These are phyloP conservation scores for Sorex araneus DNA, from an alignment of 2,113 vertebrate genomes.

Conservation along the genomic window DNA sequence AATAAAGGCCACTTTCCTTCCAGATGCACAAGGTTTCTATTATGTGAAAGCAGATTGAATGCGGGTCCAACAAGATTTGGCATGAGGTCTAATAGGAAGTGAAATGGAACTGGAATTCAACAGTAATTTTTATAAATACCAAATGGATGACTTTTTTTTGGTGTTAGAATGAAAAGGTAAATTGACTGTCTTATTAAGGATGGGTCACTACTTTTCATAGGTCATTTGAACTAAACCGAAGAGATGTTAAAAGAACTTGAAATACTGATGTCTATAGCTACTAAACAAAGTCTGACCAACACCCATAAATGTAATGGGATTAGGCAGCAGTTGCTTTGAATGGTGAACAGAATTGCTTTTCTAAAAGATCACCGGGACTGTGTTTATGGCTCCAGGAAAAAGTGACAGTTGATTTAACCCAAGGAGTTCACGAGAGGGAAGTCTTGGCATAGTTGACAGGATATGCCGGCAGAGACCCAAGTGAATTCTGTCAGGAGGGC, in stretches of 20 bases:
- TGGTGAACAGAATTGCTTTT: conserved; percentile 20
- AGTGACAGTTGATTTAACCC: conserved; percentile 1
- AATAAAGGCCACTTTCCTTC: conserved; percentile 48
- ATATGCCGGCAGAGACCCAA: background rate
- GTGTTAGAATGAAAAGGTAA: conserved; percentile 61
- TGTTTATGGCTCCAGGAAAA: conserved; percentile 33
- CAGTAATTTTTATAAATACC: conserved; percentile 79
- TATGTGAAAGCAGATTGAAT: conserved; percentile 68
- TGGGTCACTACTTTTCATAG: conserved; percentile 40
- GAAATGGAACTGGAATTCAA: conserved; percentile 59
- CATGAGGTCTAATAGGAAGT: conserved; percentile 60
- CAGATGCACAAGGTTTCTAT: conserved; percentile 59
- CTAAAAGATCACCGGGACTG: conserved; percentile 47
- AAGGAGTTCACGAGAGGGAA: background rate
- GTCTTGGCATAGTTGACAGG: background rate
- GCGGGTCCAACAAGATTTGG: conserved; percentile 42
- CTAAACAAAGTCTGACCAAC: conserved; percentile 23
- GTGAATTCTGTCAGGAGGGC: background rate
- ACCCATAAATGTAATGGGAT: conserved; percentile 35
- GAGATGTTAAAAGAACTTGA: conserved; percentile 62
- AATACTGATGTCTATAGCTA: conserved; percentile 41
- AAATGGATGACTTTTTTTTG: conserved; percentile 66
- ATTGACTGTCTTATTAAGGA: conserved; percentile 67
- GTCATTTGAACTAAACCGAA: conserved; percentile 59
- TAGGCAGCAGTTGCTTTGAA: conserved; percentile 26